Percentiles rank a stretch among this genome's conserved stretches.
Conservation (phyloP, 2,113 vertebrate species). For the Petrocephalus microphthalmus region DNA sequence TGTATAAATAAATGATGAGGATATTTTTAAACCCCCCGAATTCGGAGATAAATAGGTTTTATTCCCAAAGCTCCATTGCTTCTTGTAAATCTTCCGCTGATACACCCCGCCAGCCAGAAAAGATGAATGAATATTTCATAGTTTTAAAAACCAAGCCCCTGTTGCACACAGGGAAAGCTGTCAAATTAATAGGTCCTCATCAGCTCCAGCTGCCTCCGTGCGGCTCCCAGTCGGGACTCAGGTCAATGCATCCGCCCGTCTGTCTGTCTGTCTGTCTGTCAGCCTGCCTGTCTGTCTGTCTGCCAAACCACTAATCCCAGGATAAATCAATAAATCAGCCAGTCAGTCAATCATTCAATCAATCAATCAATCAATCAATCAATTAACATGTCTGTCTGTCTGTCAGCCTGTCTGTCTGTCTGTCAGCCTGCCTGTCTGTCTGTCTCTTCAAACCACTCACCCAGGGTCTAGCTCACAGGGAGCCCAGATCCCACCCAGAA, state of each 20-base stretch:
- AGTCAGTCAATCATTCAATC: too few relatives aligned
- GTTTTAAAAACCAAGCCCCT: slow-evolving; percentile 43
- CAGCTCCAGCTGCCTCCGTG: slow-evolving; percentile 32
- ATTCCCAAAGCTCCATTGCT: slow-evolving; percentile 47
- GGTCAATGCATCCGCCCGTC: too few relatives aligned
- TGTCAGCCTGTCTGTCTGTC: not conserved
- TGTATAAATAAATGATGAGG: slow-evolving; percentile 51
- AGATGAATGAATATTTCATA: slow-evolving; percentile 57
- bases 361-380: too few relatives aligned
- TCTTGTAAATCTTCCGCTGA: slow-evolving; percentile 49
- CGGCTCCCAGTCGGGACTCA: not conserved
- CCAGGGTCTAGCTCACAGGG: not conserved
- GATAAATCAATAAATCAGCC: not conserved
- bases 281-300: not conserved
- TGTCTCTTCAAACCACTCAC: not conserved
- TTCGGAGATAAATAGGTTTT: slow-evolving; percentile 56
- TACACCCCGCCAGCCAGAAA: slow-evolving; percentile 49
- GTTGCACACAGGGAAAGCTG: slow-evolving; percentile 27
- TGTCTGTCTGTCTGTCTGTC: not conserved
- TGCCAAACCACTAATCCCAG: not conserved
- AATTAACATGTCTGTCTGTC: too few relatives aligned
- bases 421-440: not conserved
- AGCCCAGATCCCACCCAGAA: not conserved
- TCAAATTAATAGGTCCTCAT: slow-evolving; percentile 43
- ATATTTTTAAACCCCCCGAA: slow-evolving; percentile 54